Evolutionary conservation across 2,888 invertebrate genomes (phyloP).

Genomic region (Polyploca ridens): DNA sequence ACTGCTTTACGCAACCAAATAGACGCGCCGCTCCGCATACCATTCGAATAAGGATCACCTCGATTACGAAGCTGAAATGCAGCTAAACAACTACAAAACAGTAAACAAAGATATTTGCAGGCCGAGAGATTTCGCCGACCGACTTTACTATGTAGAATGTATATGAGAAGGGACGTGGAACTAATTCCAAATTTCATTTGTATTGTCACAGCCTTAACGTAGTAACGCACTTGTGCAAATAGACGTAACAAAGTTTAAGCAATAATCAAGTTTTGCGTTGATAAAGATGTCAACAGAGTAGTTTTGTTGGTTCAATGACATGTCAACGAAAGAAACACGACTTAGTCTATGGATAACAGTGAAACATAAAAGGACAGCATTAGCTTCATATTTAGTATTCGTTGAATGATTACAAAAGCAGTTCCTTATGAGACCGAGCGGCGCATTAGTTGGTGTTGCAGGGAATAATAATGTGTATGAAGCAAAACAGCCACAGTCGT

Average conservation of each 20-base stretch:
- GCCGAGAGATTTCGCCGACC: constrained; percentile 52
- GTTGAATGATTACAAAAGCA: constrained; percentile 47
- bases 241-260: constrained; percentile 44
- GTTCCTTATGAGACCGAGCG: constrained; percentile 56
- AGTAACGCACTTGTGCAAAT: constrained; percentile 57
- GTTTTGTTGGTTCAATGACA: constrained; percentile 13
- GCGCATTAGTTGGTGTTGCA: constrained; percentile 47
- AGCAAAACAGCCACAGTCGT: constrained; percentile 48
- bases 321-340: constrained; percentile 9
- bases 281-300: constrained; percentile 16
- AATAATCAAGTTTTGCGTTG: constrained; percentile 30
- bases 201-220: constrained; percentile 22
- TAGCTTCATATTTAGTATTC: constrained; percentile 51
- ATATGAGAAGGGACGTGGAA: constrained; percentile 42
- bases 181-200: constrained; percentile 29
- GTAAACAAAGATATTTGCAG: constrained; percentile 63
- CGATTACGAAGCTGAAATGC: constrained; percentile 70
- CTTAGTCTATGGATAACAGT: constrained; percentile 14
- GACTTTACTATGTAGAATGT: constrained; percentile 41
- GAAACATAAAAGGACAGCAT: constrained; percentile 35
- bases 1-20: constrained; percentile 68
- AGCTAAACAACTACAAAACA: constrained; percentile 65
- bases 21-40: constrained; percentile 68
- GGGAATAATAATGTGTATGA: constrained; percentile 49
- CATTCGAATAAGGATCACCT: constrained; percentile 77